Evolutionary conservation across 2,797 vertebrate species (phyloP), one percentile per base, ranked within the genome.

Genomic region (Hippoglossus hippoglossus): DNA sequence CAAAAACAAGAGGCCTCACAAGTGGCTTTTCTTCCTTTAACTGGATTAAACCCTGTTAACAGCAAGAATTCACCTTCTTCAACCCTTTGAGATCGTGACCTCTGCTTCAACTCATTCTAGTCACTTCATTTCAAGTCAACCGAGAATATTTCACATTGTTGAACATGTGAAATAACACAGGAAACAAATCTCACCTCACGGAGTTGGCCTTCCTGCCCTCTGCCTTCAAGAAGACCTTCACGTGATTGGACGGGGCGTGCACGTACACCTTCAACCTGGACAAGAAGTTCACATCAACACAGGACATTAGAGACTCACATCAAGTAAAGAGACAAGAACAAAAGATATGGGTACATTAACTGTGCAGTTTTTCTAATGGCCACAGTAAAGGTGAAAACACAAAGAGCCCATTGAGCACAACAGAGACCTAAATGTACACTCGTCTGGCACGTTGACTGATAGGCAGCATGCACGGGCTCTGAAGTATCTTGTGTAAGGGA

Each of bases 251-350:
- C 59, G 88, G 89, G 79, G 83, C 53, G 41, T 59, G 79, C 4
- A 90, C 92, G n/a, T 99, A 99, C 67, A 92, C 89, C 94, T 96
- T 98, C 86, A 99, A 94, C 83, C 97, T 99, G 92, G 82, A 95
- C 95, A 54, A 87, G n/a, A 88, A 83, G 78, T 46, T 50, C n/a
- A 79, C 34, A 47, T 58, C 15, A 75, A 50, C 11, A 24, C 15
- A 60, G 34, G 9, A 34, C 10, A 34, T 72, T 54, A 41, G 49
- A 70, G 36, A 69, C 6, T 39, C 9, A 41, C 1, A 46, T 46
- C 36, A 46, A 0, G 15, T 46, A 46, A 51, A 5, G 39, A 66
- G n/a, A 25, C 41, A 56, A 24, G 13, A 61, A 49, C 4, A 64
- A 72, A 69, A 39, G 31, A 65, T n/a, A 54, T 24, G 16, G 22